Evolutionary conservation across 2,113 vertebrate species (phyloP).

Genomic region (Austrofundulus limnaeus): DNA sequence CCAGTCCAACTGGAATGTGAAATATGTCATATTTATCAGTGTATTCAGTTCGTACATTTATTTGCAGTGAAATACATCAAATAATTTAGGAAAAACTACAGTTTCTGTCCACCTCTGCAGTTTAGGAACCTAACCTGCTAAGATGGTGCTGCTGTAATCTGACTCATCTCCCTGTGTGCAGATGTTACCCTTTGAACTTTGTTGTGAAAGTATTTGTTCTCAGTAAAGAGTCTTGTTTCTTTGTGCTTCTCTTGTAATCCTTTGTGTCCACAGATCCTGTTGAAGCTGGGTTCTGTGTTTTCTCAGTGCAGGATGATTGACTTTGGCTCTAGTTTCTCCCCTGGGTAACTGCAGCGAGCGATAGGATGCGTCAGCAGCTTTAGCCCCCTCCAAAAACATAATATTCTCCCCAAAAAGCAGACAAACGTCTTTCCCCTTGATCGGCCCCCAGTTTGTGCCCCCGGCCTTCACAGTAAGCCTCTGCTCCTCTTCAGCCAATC

Average conservation of each 20-base stretch:
- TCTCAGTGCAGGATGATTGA: conserved; percentile 50
- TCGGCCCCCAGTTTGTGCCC: conserved; percentile 65
- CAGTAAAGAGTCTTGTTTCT: conserved; percentile 21
- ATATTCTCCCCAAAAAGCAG: conserved; percentile 47
- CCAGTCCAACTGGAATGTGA: background rate
- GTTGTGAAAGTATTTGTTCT: conserved; percentile 17
- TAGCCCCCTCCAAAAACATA: conserved; percentile 45
- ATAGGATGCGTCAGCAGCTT: conserved; percentile 59
- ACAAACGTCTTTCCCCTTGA: conserved; percentile 53
- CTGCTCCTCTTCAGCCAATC: conserved; percentile 63
- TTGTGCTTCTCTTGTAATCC: conserved; percentile 18
- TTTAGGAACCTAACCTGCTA: conserved; percentile 1
- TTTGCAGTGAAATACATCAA: too few species aligned
- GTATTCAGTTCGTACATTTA: background rate
- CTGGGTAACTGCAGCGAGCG: conserved; percentile 25
- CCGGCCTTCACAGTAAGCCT: conserved; percentile 48
- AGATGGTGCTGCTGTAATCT: conserved; percentile 43
- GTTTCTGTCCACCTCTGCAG: background rate
- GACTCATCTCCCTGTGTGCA: conserved; percentile 26
- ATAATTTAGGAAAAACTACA: conserved; percentile 33
- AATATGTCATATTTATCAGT: background rate
- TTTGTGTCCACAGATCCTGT: conserved; percentile 28
- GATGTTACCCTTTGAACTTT: conserved; percentile 23
- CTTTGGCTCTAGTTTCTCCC: conserved; percentile 55
- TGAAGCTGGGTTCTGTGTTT: conserved; percentile 44